These are phyloP conservation scores for Hesperophylax magnus DNA, from an alignment of 1,140 invertebrate species.

Conservation along the genomic window DNA sequence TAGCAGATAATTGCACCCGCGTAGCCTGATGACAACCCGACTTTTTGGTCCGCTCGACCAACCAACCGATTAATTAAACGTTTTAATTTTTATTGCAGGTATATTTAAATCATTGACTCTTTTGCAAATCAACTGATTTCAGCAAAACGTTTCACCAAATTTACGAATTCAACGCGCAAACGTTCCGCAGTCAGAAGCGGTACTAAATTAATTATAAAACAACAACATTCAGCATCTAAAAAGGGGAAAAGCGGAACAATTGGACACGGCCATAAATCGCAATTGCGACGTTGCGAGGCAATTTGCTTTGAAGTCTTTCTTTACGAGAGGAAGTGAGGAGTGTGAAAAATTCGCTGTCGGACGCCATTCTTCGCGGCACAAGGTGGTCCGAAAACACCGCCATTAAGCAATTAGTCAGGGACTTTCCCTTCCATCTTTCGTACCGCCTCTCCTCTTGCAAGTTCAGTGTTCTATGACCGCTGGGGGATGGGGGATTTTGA, in stretches of 20 bases:
- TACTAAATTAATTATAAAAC: slow-evolving; percentile 31
- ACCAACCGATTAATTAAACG: too few species aligned
- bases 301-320: slow-evolving; percentile 47
- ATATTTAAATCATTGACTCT: too few species aligned
- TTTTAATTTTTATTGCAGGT: too few species aligned
- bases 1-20: too few species aligned
- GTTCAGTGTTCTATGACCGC: not conserved
- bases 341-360: slow-evolving; percentile 38
- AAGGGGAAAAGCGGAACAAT: slow-evolving; percentile 18
- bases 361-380: slow-evolving; percentile 22
- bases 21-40: too few species aligned
- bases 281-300: slow-evolving; percentile 45
- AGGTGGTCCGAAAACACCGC: not conserved
- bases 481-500: too few species aligned
- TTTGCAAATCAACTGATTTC: too few species aligned
- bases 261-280: slow-evolving; percentile 28
- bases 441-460: not conserved
- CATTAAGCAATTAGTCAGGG: slow-evolving; percentile 25
- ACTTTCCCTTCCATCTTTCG: not conserved
- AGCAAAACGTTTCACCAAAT: too few species aligned
- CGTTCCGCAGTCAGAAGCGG: not conserved
- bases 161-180: not conserved
- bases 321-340: slow-evolving; percentile 16
- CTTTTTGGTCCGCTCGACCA: too few species aligned
- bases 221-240: not conserved